Percentiles rank a stretch among this genome's conserved stretches.
Conservation (phyloP, 2,888 invertebrate genomes). For the Tachina lurida region DNA sequence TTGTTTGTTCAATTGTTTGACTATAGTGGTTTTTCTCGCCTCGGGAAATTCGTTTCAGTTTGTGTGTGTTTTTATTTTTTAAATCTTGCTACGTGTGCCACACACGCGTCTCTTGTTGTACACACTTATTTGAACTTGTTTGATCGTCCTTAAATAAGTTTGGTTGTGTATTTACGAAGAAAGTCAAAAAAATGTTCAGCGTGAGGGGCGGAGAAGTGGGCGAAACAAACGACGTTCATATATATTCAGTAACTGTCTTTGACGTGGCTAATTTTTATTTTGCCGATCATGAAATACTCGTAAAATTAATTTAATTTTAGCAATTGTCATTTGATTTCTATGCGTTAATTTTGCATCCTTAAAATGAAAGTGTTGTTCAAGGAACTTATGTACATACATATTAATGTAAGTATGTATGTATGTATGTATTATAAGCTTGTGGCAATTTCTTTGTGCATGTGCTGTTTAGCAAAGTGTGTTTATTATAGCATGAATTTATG, state of each 20-base stretch:
- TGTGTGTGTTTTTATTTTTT: slow-evolving; percentile 30
- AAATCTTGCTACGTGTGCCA: slow-evolving; percentile 42
- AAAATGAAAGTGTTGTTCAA: slow-evolving; percentile 43
- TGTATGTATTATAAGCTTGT: neutral
- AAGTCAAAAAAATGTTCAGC: slow-evolving; percentile 54
- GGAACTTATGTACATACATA: neutral
- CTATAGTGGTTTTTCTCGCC: slow-evolving; percentile 81
- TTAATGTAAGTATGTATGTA: neutral
- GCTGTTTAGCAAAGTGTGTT: slow-evolving; percentile 51
- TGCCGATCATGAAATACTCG: slow-evolving; percentile 77
- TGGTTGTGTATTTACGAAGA: slow-evolving; percentile 66
- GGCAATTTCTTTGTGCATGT: slow-evolving; percentile 4
- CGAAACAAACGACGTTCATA: slow-evolving; percentile 57
- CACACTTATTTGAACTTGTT: slow-evolving; percentile 69
- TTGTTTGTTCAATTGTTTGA: slow-evolving; percentile 76
- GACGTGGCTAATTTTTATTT: slow-evolving; percentile 82
- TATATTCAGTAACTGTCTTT: slow-evolving; percentile 72
- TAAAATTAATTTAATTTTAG: slow-evolving; percentile 82
- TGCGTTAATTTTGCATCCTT: slow-evolving; percentile 22
- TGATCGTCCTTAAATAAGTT: slow-evolving; percentile 71
- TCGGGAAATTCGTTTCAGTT: slow-evolving; percentile 76
- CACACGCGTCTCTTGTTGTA: slow-evolving; percentile 50
- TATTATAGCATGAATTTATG: slow-evolving; percentile 33
- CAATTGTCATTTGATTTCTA: slow-evolving; percentile 76
- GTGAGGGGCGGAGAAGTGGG: slow-evolving; percentile 50